Evolutionary conservation across 2,888 invertebrate species (phyloP).

Genomic region (Autographa pulchrina): DNA sequence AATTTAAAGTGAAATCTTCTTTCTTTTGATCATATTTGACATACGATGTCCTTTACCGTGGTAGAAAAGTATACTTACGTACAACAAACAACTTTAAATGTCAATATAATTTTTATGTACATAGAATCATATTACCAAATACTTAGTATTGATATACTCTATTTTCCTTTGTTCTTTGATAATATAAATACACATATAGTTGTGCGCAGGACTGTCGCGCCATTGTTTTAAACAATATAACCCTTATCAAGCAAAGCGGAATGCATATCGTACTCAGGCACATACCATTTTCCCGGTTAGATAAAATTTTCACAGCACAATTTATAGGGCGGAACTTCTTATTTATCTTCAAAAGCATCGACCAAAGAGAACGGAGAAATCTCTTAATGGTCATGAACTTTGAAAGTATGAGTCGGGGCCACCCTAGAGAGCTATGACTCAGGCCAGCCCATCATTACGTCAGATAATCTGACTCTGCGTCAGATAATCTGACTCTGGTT

Average conservation of each 20-base stretch:
- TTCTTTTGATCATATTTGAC: too few relatives aligned
- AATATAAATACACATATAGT: neutral
- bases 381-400: conserved; percentile 80
- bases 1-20: too few relatives aligned
- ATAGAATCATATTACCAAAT: too few relatives aligned
- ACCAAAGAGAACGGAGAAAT: conserved; percentile 71
- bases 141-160: neutral
- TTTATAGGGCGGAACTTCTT: conserved; percentile 66
- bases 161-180: neutral
- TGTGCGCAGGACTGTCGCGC: neutral
- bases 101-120: too few relatives aligned
- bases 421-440: conserved; percentile 82
- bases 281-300: conserved; percentile 51
- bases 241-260: conserved; percentile 40
- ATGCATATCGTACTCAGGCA: conserved; percentile 38
- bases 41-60: too few relatives aligned
- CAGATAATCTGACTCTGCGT: conserved; percentile 78
- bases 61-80: too few relatives aligned
- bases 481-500: conserved; percentile 78
- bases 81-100: too few relatives aligned
- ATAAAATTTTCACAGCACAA: conserved; percentile 65
- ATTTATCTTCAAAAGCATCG: conserved; percentile 72
- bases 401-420: conserved; percentile 77
- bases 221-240: conserved; percentile 16
- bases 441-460: conserved; percentile 80